Percentiles rank a stretch among this genome's conserved stretches.
These are phyloP conservation scores for Sycophila texana DNA, from an alignment of 2,888 invertebrate genomes.

Conservation along the genomic window DNA sequence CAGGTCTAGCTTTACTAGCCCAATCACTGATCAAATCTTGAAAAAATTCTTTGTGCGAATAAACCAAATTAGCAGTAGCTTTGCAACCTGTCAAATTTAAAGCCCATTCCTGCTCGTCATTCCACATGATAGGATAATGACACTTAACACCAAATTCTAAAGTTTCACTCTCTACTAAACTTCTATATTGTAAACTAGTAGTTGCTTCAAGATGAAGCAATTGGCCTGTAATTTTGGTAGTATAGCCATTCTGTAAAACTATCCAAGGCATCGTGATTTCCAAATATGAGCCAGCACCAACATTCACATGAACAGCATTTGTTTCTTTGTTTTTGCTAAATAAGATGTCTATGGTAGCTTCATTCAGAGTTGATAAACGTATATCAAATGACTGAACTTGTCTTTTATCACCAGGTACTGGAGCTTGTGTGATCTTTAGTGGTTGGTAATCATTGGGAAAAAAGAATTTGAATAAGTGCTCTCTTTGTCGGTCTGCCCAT, in stretches of 20 bases:
- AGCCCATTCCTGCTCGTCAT: constrained; percentile 97
- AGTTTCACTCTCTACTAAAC: constrained; percentile 95
- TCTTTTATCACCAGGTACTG: constrained; percentile 91
- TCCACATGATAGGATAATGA: constrained; percentile 96
- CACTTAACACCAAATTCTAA: constrained; percentile 92
- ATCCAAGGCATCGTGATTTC: constrained; percentile 98
- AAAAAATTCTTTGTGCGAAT: constrained; percentile 97
- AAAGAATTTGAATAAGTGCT: constrained; percentile 96
- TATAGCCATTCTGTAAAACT: constrained; percentile 90
- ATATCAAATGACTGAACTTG: constrained; percentile 95
- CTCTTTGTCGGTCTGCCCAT: constrained; percentile 98
- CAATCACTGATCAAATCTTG: constrained; percentile 96
- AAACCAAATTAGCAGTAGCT: constrained; percentile 93
- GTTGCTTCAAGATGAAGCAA: constrained; percentile 95
- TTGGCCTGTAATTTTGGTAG: constrained; percentile 94
- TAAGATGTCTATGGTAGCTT: constrained; percentile 95
- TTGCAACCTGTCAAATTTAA: constrained; percentile 95
- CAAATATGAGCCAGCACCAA: constrained; percentile 95
- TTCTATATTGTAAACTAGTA: constrained; percentile 94
- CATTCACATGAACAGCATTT: constrained; percentile 96
- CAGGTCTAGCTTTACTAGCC: constrained; percentile 95
- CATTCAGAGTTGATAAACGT: constrained; percentile 91
- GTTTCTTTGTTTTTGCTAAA: constrained; percentile 98
- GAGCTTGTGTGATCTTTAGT: constrained; percentile 86
- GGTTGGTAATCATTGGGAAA: constrained; percentile 92